These are phyloP conservation scores for Phaedon cochleariae DNA, from an alignment of 2,888 invertebrate species.

Conservation along the genomic window DNA sequence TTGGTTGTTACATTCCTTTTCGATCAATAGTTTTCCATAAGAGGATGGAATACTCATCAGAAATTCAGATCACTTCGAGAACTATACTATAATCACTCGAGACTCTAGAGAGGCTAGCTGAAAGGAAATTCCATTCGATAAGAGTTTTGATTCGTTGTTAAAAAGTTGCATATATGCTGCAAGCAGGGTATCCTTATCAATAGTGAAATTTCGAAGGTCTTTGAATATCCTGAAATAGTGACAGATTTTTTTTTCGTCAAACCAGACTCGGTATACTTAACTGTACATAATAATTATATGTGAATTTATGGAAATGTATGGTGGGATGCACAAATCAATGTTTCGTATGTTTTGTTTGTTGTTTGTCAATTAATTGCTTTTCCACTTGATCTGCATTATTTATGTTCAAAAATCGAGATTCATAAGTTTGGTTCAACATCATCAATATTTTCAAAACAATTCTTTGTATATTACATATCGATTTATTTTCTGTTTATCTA, in stretches of 20 bases:
- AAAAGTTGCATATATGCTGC: not conserved
- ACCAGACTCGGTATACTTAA: not conserved
- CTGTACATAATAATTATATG: slow-evolving; percentile 34
- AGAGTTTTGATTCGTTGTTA: too few relatives aligned
- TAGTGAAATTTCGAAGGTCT: not conserved
- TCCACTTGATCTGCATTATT: too few relatives aligned
- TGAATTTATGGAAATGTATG: slow-evolving; percentile 38
- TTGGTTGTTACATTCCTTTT: too few relatives aligned
- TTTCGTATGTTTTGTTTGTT: slow-evolving; percentile 5
- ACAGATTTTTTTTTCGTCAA: not conserved
- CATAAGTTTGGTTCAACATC: too few relatives aligned
- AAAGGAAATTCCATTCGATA: too few relatives aligned
- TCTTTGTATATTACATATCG: too few relatives aligned
- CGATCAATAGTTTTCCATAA: too few relatives aligned
- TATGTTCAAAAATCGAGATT: not conserved
- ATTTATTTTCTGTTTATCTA: slow-evolving; percentile 1
- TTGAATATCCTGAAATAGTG: not conserved
- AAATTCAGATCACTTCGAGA: too few relatives aligned
- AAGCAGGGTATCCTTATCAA: not conserved
- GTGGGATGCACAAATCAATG: slow-evolving; percentile 36
- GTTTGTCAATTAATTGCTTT: not conserved
- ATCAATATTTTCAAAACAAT: too few relatives aligned
- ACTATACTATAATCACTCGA: too few relatives aligned
- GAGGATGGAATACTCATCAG: too few relatives aligned
- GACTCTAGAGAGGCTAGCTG: too few relatives aligned